Evolutionary conservation across 2,113 vertebrate species (phyloP).

Genomic region (Paratilapia polleni): DNA sequence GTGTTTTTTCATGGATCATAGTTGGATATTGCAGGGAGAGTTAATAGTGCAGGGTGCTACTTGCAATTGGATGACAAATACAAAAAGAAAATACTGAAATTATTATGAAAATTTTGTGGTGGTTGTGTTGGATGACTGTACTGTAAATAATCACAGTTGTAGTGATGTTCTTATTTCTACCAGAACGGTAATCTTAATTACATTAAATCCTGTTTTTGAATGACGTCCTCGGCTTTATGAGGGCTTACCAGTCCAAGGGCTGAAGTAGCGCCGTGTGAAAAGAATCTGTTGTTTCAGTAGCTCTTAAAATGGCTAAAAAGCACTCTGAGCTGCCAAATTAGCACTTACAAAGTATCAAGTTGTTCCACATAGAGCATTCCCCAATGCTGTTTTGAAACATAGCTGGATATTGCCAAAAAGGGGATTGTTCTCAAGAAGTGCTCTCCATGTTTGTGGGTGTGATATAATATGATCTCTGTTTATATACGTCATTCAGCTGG

Average conservation of each 20-base stretch:
- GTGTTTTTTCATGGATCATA: too few species aligned
- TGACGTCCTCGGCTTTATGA: conserved; percentile 51
- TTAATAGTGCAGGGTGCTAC: not conserved
- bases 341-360: conserved; percentile 52
- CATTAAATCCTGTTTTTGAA: conserved; percentile 58
- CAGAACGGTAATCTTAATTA: conserved; percentile 37
- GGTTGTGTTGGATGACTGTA: not conserved
- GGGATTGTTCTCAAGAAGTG: conserved; percentile 35
- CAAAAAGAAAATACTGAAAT: not conserved
- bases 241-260: conserved; percentile 56
- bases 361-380: conserved; percentile 49
- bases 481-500: conserved; percentile 18
- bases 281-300: conserved; percentile 64
- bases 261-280: conserved; percentile 67
- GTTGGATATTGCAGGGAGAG: not conserved
- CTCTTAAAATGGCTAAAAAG: conserved; percentile 62
- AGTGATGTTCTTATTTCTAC: conserved; percentile 12
- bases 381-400: conserved; percentile 59
- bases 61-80: not conserved
- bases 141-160: not conserved
- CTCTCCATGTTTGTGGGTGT: conserved; percentile 13
- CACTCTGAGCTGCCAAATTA: conserved; percentile 57
- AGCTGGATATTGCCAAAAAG: conserved; percentile 32
- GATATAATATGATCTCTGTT: conserved; percentile 47
- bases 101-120: not conserved